Evolutionary conservation across 2,113 vertebrate genomes (phyloP).

Genomic region (Capreolus pygargus): DNA sequence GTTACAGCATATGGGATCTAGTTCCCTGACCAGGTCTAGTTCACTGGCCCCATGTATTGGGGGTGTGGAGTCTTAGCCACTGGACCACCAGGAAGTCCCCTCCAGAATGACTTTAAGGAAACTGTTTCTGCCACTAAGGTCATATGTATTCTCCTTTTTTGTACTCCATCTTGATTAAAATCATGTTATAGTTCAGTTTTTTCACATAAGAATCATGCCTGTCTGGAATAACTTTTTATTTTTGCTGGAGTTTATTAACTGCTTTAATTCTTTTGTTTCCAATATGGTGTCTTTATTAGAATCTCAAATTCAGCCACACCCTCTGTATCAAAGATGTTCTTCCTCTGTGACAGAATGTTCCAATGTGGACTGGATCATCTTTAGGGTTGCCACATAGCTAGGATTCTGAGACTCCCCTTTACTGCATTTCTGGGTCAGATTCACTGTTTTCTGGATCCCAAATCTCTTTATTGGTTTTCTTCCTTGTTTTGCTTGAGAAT

Average conservation of each 20-base stretch:
- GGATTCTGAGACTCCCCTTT: background rate
- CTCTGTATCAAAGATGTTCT: background rate
- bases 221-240: background rate
- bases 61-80: background rate
- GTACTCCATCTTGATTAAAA: background rate
- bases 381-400: background rate
- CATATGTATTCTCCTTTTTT: background rate
- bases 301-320: background rate
- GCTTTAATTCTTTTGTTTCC: background rate
- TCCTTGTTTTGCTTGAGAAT: background rate
- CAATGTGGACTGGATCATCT: background rate
- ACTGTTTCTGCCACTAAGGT: background rate
- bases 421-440: background rate
- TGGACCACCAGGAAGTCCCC: background rate
- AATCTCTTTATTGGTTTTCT: background rate
- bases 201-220: background rate
- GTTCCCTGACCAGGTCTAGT: background rate
- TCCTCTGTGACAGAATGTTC: background rate
- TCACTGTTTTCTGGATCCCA: background rate
- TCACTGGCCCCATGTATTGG: background rate
- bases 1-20: background rate
- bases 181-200: background rate
- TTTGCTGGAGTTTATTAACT: background rate
- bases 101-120: background rate
- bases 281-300: background rate